Evolutionary conservation across 2,888 invertebrate genomes (phyloP), one percentile per base, ranked within the genome.

Genomic region (Cosmopolites sordidus): DNA sequence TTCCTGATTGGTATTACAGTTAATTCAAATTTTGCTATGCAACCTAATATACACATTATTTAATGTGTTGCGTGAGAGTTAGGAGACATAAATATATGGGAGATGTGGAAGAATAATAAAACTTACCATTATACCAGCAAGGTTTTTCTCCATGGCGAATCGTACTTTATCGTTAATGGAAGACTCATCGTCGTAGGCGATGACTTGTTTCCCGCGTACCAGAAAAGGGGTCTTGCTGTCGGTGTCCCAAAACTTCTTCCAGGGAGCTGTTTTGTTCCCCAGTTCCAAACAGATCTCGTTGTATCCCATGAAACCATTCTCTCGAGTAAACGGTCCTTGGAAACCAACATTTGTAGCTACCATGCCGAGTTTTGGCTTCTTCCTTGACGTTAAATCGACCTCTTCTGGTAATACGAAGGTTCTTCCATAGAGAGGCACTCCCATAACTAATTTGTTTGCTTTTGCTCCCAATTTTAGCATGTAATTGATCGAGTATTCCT

Each of bases 231-330:
- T 87, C 0, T 80, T 78, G 0, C 82, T 80, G 47, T 76, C 75
- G 0, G 79, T 78, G 66, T 92, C 87, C 89, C 89, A 91, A 54
- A 81, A 79, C 16, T 76, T 77, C 0, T 72, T 77, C 89, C 90
- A 91, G 0, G 77, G 75, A 0, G 80, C 75, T 0, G 81, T 77
- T 12, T 76, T 76, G 64, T 84, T 83, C 38, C 76, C 76, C 14
- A 83, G 64, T 59, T 83, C 80, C 48, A 74, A 64, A 64, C 88
- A 89, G 45, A 89, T 84, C 83, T 85, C 93, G 69, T 92, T 92
- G 68, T 89, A 93, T 1, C 92, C 93, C 75, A 92, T 81, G 62
- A 91, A 91, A 0, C 92, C 92, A 61, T 83, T 81, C 70, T 92
- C 89, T 14, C 80, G 78, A 1, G 88, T 92, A 59, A 77, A 87